Evolutionary conservation across 2,888 invertebrate genomes (phyloP).

Genomic region (Rhopalosiphum nymphaeae): DNA sequence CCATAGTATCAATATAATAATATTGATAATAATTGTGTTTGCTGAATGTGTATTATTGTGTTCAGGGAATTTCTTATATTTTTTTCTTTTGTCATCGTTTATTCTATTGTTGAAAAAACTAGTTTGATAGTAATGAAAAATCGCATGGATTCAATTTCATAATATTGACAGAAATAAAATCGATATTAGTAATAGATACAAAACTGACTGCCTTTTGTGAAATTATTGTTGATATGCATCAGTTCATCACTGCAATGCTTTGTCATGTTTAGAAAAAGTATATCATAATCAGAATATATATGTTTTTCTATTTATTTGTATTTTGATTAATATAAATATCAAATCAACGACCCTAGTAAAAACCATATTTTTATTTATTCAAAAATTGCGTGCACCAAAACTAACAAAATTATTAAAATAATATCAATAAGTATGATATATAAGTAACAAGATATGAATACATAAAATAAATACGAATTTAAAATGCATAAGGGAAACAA

Average conservation of each 20-base stretch:
- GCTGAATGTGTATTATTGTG: constrained; percentile 8
- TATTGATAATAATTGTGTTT: constrained; percentile 14
- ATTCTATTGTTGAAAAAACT: background rate
- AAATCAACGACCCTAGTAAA: background rate
- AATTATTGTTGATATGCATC: background rate
- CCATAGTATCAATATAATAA: background rate
- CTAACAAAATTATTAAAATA: background rate
- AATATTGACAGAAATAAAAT: constrained; percentile 23
- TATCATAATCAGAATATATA: background rate
- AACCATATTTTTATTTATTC: background rate
- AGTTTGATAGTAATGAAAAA: background rate
- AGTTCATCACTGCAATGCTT: background rate
- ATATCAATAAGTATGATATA: background rate
- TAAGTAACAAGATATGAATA: background rate
- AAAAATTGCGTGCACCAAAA: background rate
- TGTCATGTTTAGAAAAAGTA: background rate
- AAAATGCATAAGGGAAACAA: background rate
- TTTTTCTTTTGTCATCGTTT: background rate
- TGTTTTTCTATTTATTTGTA: background rate
- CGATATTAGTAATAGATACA: background rate
- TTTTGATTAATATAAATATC: background rate
- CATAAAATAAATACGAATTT: background rate
- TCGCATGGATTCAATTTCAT: background rate
- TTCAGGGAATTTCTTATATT: background rate
- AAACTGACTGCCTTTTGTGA: background rate